Percentiles rank a stretch among this genome's conserved stretches.
Conservation (phyloP, 2,888 invertebrate species). For the Alsophila aescularia region DNA sequence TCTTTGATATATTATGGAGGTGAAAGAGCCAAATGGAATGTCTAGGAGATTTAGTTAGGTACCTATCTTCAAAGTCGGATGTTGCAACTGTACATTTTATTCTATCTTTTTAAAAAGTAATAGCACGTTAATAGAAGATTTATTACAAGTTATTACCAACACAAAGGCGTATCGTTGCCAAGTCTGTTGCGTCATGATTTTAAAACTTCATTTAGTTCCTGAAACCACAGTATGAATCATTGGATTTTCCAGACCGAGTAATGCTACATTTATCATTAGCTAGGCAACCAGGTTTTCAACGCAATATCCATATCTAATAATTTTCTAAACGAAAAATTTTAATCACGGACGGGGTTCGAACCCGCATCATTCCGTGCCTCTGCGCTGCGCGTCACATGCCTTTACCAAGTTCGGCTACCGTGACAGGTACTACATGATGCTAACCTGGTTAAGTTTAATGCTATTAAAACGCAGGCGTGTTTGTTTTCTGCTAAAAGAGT, state of each 20-base stretch:
- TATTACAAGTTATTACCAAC: slow-evolving; percentile 34
- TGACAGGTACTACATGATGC: no score
- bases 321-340: no score
- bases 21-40: slow-evolving; percentile 17
- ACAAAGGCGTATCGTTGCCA: slow-evolving; percentile 39
- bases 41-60: slow-evolving; percentile 6
- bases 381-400: no score
- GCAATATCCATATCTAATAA: no score
- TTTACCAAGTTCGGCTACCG: no score
- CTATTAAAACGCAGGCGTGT: no score
- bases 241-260: slow-evolving; percentile 40
- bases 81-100: slow-evolving; percentile 2
- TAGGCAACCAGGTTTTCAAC: neutral
- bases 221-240: slow-evolving; percentile 41
- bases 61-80: slow-evolving; percentile 4
- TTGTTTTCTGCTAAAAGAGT: no score
- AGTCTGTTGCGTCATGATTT: slow-evolving; percentile 41
- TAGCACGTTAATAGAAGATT: slow-evolving; percentile 26
- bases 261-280: neutral
- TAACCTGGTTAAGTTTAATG: no score
- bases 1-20: slow-evolving; percentile 17
- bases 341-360: no score
- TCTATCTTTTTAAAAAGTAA: slow-evolving; percentile 11
- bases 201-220: slow-evolving; percentile 37
- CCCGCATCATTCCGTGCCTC: no score